phyloP scores from a whole-genome alignment of 1,140 invertebrate species.

The Leptonema lineaticorne region DNA sequence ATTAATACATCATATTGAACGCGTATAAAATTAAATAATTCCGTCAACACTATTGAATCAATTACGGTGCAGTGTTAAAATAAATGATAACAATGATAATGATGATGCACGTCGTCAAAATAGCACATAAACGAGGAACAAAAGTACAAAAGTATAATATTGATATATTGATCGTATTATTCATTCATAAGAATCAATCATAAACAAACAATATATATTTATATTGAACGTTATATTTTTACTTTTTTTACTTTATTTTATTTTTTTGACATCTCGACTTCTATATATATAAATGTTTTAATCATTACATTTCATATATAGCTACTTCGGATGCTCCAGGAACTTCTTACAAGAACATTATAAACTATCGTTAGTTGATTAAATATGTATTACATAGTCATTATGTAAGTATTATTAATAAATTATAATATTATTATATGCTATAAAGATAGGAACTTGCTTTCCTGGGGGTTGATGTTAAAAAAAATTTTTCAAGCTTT shows the following conservation, averaged over 20 bases:
- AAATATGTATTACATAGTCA: slow-evolving; percentile 61
- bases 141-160: neutral
- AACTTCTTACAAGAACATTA: slow-evolving; percentile 59
- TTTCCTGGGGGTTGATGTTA: slow-evolving; percentile 63
- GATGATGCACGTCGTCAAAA: slow-evolving; percentile 6
- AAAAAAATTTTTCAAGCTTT: slow-evolving; percentile 37
- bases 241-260: too few relatives aligned
- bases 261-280: slow-evolving; percentile 35
- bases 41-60: too few relatives aligned
- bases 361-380: slow-evolving; percentile 59
- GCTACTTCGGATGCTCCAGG: slow-evolving; percentile 55
- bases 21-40: too few relatives aligned
- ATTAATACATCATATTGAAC: too few relatives aligned
- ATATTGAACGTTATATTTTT: slow-evolving; percentile 30
- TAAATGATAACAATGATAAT: too few relatives aligned
- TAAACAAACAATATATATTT: slow-evolving; percentile 28
- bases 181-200: slow-evolving; percentile 37
- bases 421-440: slow-evolving; percentile 62
- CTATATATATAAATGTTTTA: slow-evolving; percentile 53
- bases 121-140: slow-evolving; percentile 12
- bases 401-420: slow-evolving; percentile 60
- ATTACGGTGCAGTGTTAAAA: too few relatives aligned
- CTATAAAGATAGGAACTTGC: slow-evolving; percentile 67
- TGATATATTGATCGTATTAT: slow-evolving; percentile 38
- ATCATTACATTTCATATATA: slow-evolving; percentile 45